Evolutionary conservation across 2,113 vertebrate genomes (phyloP).

Genomic region (Mastomys coucha): DNA sequence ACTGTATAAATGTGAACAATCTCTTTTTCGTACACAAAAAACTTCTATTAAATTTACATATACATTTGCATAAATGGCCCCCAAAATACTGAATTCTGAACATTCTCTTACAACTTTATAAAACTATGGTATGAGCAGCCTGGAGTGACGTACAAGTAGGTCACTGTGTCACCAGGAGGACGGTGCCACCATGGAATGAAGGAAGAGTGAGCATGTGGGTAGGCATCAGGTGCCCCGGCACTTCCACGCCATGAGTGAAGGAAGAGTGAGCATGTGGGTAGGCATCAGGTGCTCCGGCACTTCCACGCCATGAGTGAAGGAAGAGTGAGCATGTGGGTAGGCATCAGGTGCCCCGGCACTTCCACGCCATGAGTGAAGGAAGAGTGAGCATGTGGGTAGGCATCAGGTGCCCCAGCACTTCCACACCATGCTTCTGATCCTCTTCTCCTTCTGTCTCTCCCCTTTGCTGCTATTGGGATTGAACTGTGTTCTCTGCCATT

Average conservation of each 20-base stretch:
- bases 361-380: neutral
- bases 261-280: neutral
- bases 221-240: neutral
- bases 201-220: neutral
- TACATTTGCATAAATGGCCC: constrained; percentile 29
- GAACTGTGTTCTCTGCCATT: neutral
- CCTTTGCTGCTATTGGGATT: no score
- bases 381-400: neutral
- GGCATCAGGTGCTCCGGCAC: neutral
- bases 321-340: neutral
- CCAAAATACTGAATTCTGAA: constrained; percentile 29
- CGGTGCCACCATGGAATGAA: constrained; percentile 18
- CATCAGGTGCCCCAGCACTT: neutral
- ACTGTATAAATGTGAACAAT: constrained; percentile 1
- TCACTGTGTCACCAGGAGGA: neutral
- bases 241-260: neutral
- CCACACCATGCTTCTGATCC: neutral
- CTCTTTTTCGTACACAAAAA: constrained; percentile 3
- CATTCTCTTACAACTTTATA: neutral
- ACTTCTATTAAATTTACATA: constrained; percentile 48
- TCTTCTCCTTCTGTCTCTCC: neutral
- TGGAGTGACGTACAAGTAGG: neutral
- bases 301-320: constrained; percentile 32
- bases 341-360: neutral
- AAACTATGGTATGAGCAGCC: neutral